Evolutionary conservation across 1,140 invertebrate species (phyloP).

Genomic region (Psix sp.): DNA sequence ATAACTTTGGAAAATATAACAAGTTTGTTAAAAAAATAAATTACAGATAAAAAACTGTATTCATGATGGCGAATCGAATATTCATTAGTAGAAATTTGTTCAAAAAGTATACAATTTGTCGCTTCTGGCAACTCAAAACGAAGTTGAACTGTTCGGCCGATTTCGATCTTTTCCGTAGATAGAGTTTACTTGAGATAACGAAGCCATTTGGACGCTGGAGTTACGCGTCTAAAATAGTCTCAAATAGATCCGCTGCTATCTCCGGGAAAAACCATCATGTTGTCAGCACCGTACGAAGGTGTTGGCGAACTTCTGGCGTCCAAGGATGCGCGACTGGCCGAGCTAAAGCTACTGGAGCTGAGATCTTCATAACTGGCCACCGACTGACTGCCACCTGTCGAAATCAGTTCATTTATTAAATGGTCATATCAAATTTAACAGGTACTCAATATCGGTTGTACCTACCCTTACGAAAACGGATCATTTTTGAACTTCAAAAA

Average conservation of each 20-base stretch:
- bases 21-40: not conserved
- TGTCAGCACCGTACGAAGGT: slow-evolving; percentile 82
- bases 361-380: slow-evolving; percentile 84
- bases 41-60: not conserved
- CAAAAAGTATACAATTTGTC: too few relatives aligned
- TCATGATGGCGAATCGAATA: too few relatives aligned
- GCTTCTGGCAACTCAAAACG: too few relatives aligned
- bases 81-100: too few relatives aligned
- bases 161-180: too few relatives aligned
- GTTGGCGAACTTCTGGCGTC: slow-evolving; percentile 85
- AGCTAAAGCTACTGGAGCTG: slow-evolving; percentile 89
- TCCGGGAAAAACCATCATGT: slow-evolving; percentile 85
- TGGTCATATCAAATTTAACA: slow-evolving; percentile 5
- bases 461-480: slow-evolving; percentile 37
- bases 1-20: slow-evolving; percentile 2
- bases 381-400: slow-evolving; percentile 79
- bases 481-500: slow-evolving; percentile 19
- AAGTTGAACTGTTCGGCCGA: too few relatives aligned
- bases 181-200: too few relatives aligned
- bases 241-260: slow-evolving; percentile 84
- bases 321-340: slow-evolving; percentile 86
- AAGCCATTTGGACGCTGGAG: too few relatives aligned
- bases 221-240: too few relatives aligned
- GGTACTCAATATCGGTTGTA: slow-evolving; percentile 8
- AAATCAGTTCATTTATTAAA: too few relatives aligned